Conservation (phyloP, 1,140 invertebrate genomes). For the Drosophila grimshawi region DNA sequence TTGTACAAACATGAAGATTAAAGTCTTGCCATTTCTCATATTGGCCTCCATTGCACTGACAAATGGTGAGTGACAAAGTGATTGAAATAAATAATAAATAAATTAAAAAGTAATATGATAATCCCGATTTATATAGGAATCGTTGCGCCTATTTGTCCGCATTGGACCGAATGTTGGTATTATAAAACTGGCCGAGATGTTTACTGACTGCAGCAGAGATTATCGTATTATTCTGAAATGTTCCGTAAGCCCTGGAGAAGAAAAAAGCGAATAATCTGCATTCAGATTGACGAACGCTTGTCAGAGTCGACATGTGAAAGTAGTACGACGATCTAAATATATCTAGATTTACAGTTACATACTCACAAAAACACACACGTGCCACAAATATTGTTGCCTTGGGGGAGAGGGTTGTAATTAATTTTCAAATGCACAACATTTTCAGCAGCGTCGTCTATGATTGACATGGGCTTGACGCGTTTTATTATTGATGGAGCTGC, state of each 20-base stretch:
- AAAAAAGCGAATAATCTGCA: constrained; percentile 40
- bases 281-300: constrained; percentile 53
- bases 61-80: constrained; percentile 29
- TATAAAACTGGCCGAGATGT: constrained; percentile 25
- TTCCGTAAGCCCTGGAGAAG: constrained; percentile 24
- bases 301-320: neutral
- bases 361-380: neutral
- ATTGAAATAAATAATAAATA: neutral
- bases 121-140: constrained; percentile 15
- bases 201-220: constrained; percentile 15
- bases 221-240: constrained; percentile 2
- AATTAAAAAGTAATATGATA: neutral
- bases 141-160: constrained; percentile 32
- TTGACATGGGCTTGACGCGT: constrained; percentile 39
- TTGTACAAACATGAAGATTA: constrained; percentile 31
- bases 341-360: neutral
- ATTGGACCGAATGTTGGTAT: constrained; percentile 38
- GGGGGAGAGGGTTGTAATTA: neutral
- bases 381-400: constrained; percentile 31
- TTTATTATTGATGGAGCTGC: constrained; percentile 46
- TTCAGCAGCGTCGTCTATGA: constrained; percentile 13
- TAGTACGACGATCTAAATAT: neutral
- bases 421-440: constrained; percentile 20
- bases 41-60: constrained; percentile 9
- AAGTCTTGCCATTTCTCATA: constrained; percentile 15